These are phyloP conservation scores for Spodoptera picta DNA, from an alignment of 2,888 invertebrate species.

Conservation along the genomic window DNA sequence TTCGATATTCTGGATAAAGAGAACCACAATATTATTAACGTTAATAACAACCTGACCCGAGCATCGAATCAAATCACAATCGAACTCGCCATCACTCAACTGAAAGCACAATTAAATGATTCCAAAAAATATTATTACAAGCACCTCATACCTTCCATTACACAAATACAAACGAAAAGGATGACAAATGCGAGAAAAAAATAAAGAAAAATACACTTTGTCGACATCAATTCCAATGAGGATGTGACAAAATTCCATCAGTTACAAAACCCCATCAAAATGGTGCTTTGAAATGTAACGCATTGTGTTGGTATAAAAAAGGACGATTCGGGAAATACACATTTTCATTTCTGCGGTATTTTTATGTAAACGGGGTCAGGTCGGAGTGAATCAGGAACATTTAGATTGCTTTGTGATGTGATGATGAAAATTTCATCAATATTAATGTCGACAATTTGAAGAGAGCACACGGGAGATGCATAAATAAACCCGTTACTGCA, in stretches of 20 bases:
- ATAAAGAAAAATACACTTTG: slow-evolving; percentile 39
- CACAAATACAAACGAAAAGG: slow-evolving; percentile 15
- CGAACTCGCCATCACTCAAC: too few relatives aligned
- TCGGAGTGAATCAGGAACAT: slow-evolving; percentile 1
- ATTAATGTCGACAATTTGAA: too few relatives aligned
- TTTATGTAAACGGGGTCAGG: slow-evolving; percentile 22
- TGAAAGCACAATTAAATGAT: neutral
- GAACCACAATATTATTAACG: too few relatives aligned
- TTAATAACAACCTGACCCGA: too few relatives aligned
- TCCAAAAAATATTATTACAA: slow-evolving; percentile 31
- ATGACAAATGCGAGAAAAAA: slow-evolving; percentile 34
- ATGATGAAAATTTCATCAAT: neutral
- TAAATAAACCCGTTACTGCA: too few relatives aligned
- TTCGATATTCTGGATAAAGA: too few relatives aligned
- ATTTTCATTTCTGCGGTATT: slow-evolving; percentile 29
- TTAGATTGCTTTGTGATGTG: neutral
- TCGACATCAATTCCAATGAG: slow-evolving; percentile 26
- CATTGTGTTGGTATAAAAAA: slow-evolving; percentile 51
- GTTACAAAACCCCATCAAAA: slow-evolving; percentile 49
- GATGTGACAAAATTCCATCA: slow-evolving; percentile 28
- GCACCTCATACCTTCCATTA: too few relatives aligned
- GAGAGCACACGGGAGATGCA: too few relatives aligned
- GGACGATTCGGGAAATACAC: slow-evolving; percentile 34
- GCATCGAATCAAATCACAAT: too few relatives aligned
- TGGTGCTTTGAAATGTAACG: slow-evolving; percentile 42